phyloP scores from a whole-genome alignment of 2,888 invertebrate species.

The Vesta saturnalis region DNA sequence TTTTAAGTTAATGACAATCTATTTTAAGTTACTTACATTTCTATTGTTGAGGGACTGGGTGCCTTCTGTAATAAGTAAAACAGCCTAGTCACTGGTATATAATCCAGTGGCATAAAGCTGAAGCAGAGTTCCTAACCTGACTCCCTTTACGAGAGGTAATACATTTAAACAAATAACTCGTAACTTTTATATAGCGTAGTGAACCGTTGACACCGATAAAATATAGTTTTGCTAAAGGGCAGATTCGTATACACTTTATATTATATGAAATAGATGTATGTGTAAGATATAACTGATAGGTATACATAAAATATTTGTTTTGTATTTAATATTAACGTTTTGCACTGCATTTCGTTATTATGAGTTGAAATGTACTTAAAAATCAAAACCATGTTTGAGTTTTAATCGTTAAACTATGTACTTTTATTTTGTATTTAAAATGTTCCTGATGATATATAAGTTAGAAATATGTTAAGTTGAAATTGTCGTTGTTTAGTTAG shows the following conservation, averaged over 20 bases:
- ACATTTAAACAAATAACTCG: slow-evolving; percentile 56
- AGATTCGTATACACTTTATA: slow-evolving; percentile 60
- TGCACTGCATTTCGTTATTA: slow-evolving; percentile 40
- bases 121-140: slow-evolving; percentile 62
- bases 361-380: slow-evolving; percentile 49
- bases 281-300: slow-evolving; percentile 55
- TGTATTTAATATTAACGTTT: slow-evolving; percentile 37
- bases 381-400: slow-evolving; percentile 42
- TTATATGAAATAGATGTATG: slow-evolving; percentile 59
- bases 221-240: slow-evolving; percentile 62
- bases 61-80: slow-evolving; percentile 60
- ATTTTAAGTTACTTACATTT: slow-evolving; percentile 36
- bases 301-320: slow-evolving; percentile 47
- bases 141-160: slow-evolving; percentile 59
- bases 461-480: slow-evolving; percentile 56
- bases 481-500: slow-evolving; percentile 56
- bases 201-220: slow-evolving; percentile 59
- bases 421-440: slow-evolving; percentile 56
- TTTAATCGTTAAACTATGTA: slow-evolving; percentile 38
- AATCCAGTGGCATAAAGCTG: slow-evolving; percentile 51
- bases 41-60: slow-evolving; percentile 64
- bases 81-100: slow-evolving; percentile 51
- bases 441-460: slow-evolving; percentile 59
- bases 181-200: slow-evolving; percentile 61
- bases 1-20: not conserved